A percentile compares a stretch with the other conserved stretches of the same genome.
Evolutionary conservation across 2,888 invertebrate genomes (phyloP).

Genomic region (Pandemis cinnamomeana): DNA sequence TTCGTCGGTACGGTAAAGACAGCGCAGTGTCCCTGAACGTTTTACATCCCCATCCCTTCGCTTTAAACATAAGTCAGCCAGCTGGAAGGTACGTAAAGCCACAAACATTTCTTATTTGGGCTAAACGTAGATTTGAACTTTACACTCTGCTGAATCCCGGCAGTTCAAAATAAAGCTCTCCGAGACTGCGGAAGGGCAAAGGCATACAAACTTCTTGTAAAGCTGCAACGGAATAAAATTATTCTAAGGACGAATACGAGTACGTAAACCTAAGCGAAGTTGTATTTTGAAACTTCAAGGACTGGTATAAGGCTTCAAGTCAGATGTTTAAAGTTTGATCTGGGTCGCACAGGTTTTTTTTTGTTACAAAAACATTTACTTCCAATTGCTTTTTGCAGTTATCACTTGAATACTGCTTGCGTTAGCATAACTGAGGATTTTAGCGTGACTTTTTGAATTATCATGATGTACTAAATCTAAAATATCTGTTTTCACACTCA

Average conservation of each 20-base stretch:
- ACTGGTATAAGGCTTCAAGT: background rate
- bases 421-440: background rate
- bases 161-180: slow-evolving; percentile 7
- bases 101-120: slow-evolving; percentile 11
- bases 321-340: background rate
- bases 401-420: background rate
- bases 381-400: background rate
- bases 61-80: slow-evolving; percentile 7
- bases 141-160: slow-evolving; percentile 7
- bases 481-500: background rate
- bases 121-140: slow-evolving; percentile 13
- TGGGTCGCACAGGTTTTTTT: background rate
- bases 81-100: background rate
- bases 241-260: background rate
- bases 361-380: background rate
- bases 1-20: background rate
- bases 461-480: background rate
- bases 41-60: background rate
- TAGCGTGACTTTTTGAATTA: background rate
- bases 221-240: slow-evolving; percentile 3
- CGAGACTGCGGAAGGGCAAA: background rate
- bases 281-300: background rate
- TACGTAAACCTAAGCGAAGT: background rate
- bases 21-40: background rate
- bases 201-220: slow-evolving; percentile 14